phyloP scores from a whole-genome alignment of 2,888 invertebrate species.

The Drosophila paranaensis region DNA sequence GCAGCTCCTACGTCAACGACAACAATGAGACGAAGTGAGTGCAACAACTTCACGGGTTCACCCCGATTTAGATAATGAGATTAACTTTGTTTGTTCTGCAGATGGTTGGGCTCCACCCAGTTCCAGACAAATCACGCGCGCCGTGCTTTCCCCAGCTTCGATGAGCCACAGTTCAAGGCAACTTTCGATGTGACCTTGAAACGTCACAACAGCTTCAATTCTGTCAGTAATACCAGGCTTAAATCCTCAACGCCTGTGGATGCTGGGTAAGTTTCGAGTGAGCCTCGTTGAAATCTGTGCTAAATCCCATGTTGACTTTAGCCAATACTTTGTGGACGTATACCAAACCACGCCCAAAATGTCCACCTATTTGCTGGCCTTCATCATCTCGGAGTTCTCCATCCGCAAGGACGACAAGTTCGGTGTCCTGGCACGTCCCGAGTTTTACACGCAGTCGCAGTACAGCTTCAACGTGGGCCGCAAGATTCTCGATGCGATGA shows the following conservation, averaged over 20 bases:
- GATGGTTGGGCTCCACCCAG: constrained; percentile 89
- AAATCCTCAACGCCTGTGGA: constrained; percentile 14
- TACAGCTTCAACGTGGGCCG: constrained; percentile 88
- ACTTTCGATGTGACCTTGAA: constrained; percentile 86
- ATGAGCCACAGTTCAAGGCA: constrained; percentile 90
- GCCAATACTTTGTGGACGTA: constrained; percentile 66
- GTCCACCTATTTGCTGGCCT: constrained; percentile 93
- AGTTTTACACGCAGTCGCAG: constrained; percentile 88
- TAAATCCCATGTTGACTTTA: constrained; percentile 13
- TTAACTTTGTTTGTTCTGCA: constrained; percentile 58
- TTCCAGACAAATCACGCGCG: constrained; percentile 89
- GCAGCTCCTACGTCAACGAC: constrained; percentile 82
- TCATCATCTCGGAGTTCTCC: constrained; percentile 88
- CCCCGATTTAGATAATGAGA: too few relatives aligned
- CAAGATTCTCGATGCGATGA: constrained; percentile 85
- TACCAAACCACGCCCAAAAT: constrained; percentile 86
- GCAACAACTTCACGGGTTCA: too few relatives aligned
- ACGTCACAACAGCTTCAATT: constrained; percentile 78
- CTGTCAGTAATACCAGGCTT: constrained; percentile 74
- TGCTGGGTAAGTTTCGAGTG: constrained; percentile 64
- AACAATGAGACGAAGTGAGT: constrained; percentile 82
- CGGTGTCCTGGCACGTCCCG: constrained; percentile 89
- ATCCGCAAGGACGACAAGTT: constrained; percentile 70
- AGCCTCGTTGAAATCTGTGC: not conserved
- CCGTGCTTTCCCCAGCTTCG: constrained; percentile 91